Evolutionary conservation across 2,113 vertebrate genomes (phyloP), one percentile per base, ranked within the genome.

Genomic region (Ancistrus triradiatus): DNA sequence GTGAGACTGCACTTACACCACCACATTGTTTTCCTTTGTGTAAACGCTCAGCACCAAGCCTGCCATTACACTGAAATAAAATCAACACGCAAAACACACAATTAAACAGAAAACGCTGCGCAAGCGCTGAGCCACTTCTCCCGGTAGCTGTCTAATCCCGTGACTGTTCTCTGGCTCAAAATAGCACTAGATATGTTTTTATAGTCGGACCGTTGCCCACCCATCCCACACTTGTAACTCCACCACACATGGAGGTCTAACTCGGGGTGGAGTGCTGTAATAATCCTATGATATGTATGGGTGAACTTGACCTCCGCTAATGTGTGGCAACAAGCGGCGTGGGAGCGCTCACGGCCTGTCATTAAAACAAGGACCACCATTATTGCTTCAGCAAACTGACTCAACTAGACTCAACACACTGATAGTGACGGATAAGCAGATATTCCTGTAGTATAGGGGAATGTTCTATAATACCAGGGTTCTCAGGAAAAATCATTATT

Each of bases 241-340:
- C 37, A 48, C 37, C 52, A 63, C 65, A 24, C 38, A 51, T 18
- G 53, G 47, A 38, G 27, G 37, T 51, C 68, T 51, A 5, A 55
- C n/a, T n/a, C n/a, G 60, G 50, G 57, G 40, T 56, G 50, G 35
- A 35, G 13, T 46, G 43, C 42, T 60, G 51, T 61, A 48, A 61
- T 49, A 53, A 15, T 46, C 14, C 2, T 27, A 33, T 56, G 42
- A n/a, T 28, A 42, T 18, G 24, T 19, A 17, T 18, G 33, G 50
- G 9, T 47, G 18, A 71, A 59, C 24, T 42, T 28, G 17, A 31
- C 50, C 40, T 31, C 60, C 15, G 13, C 14, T 50, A 49, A 24
- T 24, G 38, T 6, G 5, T 2, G 9, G 3, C 18, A 35, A 10
- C 25, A 22, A 46, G 13, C 21, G 11, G 13, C 14, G n/a, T 57